Evolutionary conservation across 2,888 invertebrate genomes (phyloP), one percentile per base, ranked within the genome.

Genomic region (Acanthosepion pharaonis): DNA sequence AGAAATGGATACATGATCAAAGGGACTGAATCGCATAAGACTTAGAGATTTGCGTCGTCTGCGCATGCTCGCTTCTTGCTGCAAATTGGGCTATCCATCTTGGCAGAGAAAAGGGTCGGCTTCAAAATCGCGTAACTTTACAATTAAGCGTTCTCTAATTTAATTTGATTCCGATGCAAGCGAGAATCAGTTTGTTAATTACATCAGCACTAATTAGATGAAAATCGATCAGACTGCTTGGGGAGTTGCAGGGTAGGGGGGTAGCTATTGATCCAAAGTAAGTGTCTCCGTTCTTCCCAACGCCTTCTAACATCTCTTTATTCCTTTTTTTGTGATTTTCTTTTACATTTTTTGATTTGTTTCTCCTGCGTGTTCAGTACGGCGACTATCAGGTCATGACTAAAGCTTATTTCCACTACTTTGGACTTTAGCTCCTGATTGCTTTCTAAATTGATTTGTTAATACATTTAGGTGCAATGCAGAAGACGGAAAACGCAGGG

Each of bases 81-180:
- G 78, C 28, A 78, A 78, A 78, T 78, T 78, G n/a, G 78, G 78
- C 78, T n/a, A 78, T 78, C 78, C 78, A 78, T n/a, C 78, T 78
- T 78, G n/a, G 15, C 78, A 33, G 78, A n/a, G 78, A 78, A 78
- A 78, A 78, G n/a, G 78, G n/a, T 78, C n/a, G 78, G n/a, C 78
- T 78, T 78, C n/a, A 78, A 78, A n/a, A 78, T 78, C 78, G 78
- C n/a, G n/a, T 78, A 78, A 78, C 78, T 78, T 78, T 78, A 78
- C 78, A 78, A 78, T 78, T 78, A 78, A 78, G 33, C 78, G n/a
- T 11, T 78, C 11, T 78, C 5, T 78, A 78, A 78, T 78, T 33
- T n/a, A 78, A 78, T 78, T 78, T 78, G n/a, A 78, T n/a, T 78
- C 78, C 15, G 78, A 78, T 78, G n/a, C 78, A 78, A 78, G 78